phyloP scores from a whole-genome alignment of 1,140 invertebrate genomes.

The Carposina sasakii region DNA sequence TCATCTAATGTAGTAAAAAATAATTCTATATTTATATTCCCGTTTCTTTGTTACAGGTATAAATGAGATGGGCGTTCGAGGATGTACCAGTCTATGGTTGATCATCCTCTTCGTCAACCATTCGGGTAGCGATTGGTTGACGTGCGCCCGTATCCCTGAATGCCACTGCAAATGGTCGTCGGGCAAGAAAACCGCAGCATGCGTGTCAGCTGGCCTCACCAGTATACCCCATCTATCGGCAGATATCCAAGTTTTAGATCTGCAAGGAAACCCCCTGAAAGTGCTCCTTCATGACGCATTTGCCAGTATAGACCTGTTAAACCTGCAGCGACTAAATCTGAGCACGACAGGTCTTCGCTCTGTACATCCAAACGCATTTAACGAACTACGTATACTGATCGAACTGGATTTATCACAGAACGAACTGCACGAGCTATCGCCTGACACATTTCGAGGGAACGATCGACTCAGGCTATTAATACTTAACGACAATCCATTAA shows the following conservation, averaged over 20 bases:
- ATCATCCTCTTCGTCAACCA: constrained; percentile 44
- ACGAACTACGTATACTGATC: constrained; percentile 87
- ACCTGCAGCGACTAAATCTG: constrained; percentile 88
- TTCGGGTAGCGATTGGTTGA: constrained; percentile 80
- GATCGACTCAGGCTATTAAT: constrained; percentile 80
- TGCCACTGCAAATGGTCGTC: constrained; percentile 92
- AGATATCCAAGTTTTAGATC: constrained; percentile 89
- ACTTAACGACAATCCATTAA: constrained; percentile 82
- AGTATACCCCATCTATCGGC: constrained; percentile 82
- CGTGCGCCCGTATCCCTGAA: constrained; percentile 78
- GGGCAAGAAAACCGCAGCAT: constrained; percentile 89
- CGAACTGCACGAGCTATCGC: constrained; percentile 77
- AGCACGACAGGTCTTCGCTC: constrained; percentile 80
- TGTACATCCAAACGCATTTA: constrained; percentile 87
- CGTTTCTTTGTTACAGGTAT: constrained; percentile 60
- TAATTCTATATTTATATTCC: too few relatives aligned
- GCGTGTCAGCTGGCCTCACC: constrained; percentile 80
- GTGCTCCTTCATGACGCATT: constrained; percentile 84
- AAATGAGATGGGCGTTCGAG: constrained; percentile 61
- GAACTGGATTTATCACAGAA: constrained; percentile 90
- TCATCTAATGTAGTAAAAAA: too few relatives aligned
- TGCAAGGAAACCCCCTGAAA: constrained; percentile 84
- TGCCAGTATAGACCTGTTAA: constrained; percentile 82
- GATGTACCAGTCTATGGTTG: constrained; percentile 39
- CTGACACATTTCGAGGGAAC: constrained; percentile 82